Conservation (phyloP, 2,797 vertebrate species). For the Odontamblyopus lacepedii region DNA sequence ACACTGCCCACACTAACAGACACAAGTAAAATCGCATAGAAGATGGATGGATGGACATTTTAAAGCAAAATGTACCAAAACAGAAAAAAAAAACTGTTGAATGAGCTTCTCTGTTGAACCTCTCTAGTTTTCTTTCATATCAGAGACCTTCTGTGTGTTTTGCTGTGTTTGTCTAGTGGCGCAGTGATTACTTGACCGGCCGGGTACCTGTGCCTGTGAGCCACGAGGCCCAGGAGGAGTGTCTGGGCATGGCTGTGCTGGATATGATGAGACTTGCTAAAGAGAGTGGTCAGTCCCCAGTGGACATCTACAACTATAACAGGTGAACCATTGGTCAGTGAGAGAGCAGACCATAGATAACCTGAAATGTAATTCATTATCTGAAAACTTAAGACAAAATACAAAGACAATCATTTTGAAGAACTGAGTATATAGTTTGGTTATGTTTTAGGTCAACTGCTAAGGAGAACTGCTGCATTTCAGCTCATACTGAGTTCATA, state of each 20-base stretch:
- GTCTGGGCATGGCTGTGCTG: slow-evolving; percentile 94
- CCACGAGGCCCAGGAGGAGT: slow-evolving; percentile 95
- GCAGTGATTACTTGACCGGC: slow-evolving; percentile 89
- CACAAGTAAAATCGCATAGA: neutral
- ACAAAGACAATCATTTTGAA: too few species aligned
- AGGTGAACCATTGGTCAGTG: slow-evolving; percentile 76
- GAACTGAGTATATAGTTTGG: too few species aligned
- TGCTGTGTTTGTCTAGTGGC: slow-evolving; percentile 78
- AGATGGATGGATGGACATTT: too few species aligned
- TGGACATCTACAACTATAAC: slow-evolving; percentile 87
- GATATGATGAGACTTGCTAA: slow-evolving; percentile 98
- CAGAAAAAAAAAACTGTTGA: too few species aligned
- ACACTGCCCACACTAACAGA: neutral
- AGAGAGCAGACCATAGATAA: too few species aligned
- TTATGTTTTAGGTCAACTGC: too few species aligned
- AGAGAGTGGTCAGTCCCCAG: slow-evolving; percentile 85
- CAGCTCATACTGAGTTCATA: too few species aligned
- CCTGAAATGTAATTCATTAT: too few species aligned
- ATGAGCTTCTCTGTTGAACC: neutral
- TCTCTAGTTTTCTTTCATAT: neutral
- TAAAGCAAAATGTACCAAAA: too few species aligned
- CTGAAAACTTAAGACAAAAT: too few species aligned
- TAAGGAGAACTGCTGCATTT: too few species aligned
- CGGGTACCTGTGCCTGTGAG: slow-evolving; percentile 84
- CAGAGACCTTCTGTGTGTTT: neutral